Evolutionary conservation across 1,140 invertebrate species (phyloP).

Genomic region (Drosophila ironensis): DNA sequence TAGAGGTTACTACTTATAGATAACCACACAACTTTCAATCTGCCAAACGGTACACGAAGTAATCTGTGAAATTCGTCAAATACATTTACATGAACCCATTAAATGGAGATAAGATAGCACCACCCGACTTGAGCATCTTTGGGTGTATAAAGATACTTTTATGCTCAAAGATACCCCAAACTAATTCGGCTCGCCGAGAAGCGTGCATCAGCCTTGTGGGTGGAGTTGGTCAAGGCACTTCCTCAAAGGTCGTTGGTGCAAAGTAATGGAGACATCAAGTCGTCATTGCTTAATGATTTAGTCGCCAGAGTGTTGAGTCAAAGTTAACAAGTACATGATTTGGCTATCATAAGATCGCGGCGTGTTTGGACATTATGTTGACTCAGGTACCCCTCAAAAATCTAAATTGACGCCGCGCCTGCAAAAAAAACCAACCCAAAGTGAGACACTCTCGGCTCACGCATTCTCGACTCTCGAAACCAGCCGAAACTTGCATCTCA

Average conservation of each 20-base stretch:
- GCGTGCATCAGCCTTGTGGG: constrained; percentile 31
- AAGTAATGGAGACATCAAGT: constrained; percentile 7
- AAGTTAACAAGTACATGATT: constrained; percentile 29
- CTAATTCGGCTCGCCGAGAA: not conserved
- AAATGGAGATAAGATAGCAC: constrained; percentile 19
- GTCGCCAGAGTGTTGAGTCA: not conserved
- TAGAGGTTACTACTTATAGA: no score
- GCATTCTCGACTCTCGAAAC: constrained; percentile 31
- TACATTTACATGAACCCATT: constrained; percentile 24
- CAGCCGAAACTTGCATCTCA: constrained; percentile 53
- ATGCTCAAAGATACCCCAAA: constrained; percentile 5
- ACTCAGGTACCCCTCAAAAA: constrained; percentile 10
- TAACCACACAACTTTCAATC: no score
- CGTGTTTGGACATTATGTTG: constrained; percentile 12
- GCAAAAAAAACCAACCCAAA: constrained; percentile 6
- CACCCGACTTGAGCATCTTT: constrained; percentile 8
- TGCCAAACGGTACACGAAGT: no score
- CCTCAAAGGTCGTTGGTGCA: constrained; percentile 12
- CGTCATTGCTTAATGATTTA: constrained; percentile 34
- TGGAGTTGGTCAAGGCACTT: constrained; percentile 31
- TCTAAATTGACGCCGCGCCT: constrained; percentile 25
- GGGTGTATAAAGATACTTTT: constrained; percentile 11
- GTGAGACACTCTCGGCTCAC: constrained; percentile 32
- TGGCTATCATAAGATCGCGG: constrained; percentile 21
- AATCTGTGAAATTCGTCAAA: not conserved